Evolutionary conservation across 2,888 invertebrate species (phyloP).

Genomic region (Coelogynopora nodosa): DNA sequence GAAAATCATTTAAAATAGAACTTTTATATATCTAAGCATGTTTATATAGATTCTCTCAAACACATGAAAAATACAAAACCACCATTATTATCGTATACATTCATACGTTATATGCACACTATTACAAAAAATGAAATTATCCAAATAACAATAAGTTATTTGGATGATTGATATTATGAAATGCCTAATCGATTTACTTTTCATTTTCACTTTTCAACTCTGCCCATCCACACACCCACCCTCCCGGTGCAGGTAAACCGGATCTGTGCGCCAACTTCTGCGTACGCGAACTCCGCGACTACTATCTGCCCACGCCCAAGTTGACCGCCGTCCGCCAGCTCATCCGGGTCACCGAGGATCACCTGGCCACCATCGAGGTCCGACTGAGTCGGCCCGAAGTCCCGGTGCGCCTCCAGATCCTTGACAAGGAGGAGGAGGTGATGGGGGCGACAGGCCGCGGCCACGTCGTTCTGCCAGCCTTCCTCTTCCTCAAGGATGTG

Average conservation of each 20-base stretch:
- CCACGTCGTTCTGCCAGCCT: slow-evolving; percentile 56
- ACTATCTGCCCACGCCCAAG: slow-evolving; percentile 59
- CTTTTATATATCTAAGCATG: too few species aligned
- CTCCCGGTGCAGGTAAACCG: slow-evolving; percentile 47
- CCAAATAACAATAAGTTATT: too few species aligned
- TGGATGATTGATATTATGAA: too few species aligned
- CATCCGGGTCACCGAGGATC: slow-evolving; percentile 58
- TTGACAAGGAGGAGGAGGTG: slow-evolving; percentile 57
- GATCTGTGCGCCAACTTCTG: slow-evolving; percentile 58
- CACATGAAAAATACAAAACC: too few species aligned
- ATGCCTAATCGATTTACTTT: too few species aligned
- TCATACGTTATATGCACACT: too few species aligned
- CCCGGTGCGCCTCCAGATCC: slow-evolving; percentile 56
- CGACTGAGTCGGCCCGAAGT: slow-evolving; percentile 59
- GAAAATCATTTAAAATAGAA: too few species aligned
- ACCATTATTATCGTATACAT: too few species aligned
- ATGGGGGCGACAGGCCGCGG: slow-evolving; percentile 54
- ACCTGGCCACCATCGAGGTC: slow-evolving; percentile 58
- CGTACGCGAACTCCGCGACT: slow-evolving; percentile 57
- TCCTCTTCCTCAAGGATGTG: slow-evolving; percentile 57
- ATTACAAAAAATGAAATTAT: too few species aligned
- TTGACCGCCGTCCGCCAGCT: slow-evolving; percentile 58
- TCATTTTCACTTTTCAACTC: too few species aligned
- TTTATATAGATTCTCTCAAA: too few species aligned
- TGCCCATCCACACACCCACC: too few species aligned